Base-by-base conservation (phyloP, 2,888 invertebrate species). In the Pollenia angustigena region DNA sequence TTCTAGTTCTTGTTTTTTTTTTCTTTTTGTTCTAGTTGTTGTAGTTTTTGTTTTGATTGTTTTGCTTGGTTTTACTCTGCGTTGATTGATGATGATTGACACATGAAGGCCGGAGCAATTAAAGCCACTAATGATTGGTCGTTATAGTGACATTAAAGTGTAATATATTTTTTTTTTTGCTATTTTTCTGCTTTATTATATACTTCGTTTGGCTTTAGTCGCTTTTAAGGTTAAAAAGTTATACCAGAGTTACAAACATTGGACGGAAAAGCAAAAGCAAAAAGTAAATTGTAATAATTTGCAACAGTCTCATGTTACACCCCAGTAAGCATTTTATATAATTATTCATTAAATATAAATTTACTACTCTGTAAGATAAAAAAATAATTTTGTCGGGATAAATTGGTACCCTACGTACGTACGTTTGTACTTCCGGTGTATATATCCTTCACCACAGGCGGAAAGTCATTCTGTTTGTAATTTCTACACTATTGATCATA, bases 121-220 rank as follows among this genome's bases (percentile, higher is more conserved):
- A 87, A 87, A 84, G 87, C 87, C 87, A 84, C 87, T 87, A 87
- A 87, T 87, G 87, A 87, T 87, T 87, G 87, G 87, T 87, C 84
- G 87, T 87, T 87, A 87, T 87, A 78, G 87, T 87, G 87, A 87
- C 87, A 84, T 87, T 84, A 84, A 87, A 87, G 76, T 78, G 72
- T 68, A 74, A 82, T 84, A 84, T 60, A 72, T 58, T 46, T 50
- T 50, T 52, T 4, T 6, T 54, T 68, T 12, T 16, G 46, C 60
- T 50, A 7, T 44, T 44, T 18, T 69, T 62, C n/a, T 71, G 54
- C 16, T 71, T 11, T 23, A 12, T 54, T 18, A 40, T 80, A 42
- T 69, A 60, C 11, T 32, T 80, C 56, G 18, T 71, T 66, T 62
- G 16, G 18, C 52, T 72, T 71, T 44, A 62, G 56, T 50, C 54